These are phyloP conservation scores for Heteromormyrus szaboi DNA, from an alignment of 2,797 vertebrate species.

Conservation along the genomic window DNA sequence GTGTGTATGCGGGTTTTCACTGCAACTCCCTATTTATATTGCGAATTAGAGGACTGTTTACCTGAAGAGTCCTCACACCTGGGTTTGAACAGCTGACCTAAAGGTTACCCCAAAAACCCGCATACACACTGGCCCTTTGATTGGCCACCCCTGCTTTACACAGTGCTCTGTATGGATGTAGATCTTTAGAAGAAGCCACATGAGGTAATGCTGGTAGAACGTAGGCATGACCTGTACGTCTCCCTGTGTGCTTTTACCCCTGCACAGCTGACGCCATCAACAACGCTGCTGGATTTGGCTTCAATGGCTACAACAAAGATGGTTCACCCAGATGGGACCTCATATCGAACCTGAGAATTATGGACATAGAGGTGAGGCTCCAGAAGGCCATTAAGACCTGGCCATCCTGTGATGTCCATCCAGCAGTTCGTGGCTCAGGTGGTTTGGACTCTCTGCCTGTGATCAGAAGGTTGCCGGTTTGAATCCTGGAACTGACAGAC, in stretches of 20 bases:
- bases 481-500: neutral
- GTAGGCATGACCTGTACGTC: neutral
- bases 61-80: too few species aligned
- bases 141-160: neutral
- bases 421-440: neutral
- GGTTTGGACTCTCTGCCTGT: neutral
- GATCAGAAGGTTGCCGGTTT: neutral
- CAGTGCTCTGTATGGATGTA: neutral
- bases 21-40: too few species aligned
- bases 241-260: neutral
- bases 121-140: too few species aligned
- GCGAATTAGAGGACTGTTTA: too few species aligned
- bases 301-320: constrained; percentile 76
- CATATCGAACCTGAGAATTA: constrained; percentile 85
- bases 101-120: too few species aligned
- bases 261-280: constrained; percentile 86
- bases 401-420: neutral
- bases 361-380: constrained; percentile 79
- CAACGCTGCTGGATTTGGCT: constrained; percentile 89
- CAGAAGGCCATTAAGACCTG: neutral
- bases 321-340: constrained; percentile 79
- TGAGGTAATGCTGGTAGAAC: neutral
- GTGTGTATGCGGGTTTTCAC: too few species aligned
- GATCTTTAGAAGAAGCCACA: neutral
- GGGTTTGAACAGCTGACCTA: too few species aligned